Evolutionary conservation across 92 coral and sea anemone species (phyloP).

Genomic region (Phenganax subtilis): DNA sequence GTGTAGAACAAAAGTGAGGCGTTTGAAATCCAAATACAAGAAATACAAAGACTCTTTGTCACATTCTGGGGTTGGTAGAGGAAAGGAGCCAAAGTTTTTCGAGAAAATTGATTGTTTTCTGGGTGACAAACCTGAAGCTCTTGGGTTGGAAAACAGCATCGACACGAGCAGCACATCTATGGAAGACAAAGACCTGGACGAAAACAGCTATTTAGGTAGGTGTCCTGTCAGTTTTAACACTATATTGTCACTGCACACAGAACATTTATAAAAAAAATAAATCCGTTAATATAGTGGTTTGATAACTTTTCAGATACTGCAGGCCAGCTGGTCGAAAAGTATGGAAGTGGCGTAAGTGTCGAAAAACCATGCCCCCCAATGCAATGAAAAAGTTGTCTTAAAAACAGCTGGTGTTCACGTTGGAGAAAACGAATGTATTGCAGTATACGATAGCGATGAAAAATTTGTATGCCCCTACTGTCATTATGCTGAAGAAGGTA

Average conservation of each 20-base stretch:
- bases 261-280: too few species aligned
- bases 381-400: slow-evolving; percentile 10
- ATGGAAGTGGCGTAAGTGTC: slow-evolving; percentile 19
- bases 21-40: slow-evolving; percentile 21
- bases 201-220: too few species aligned
- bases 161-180: background rate
- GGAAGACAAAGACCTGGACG: too few species aligned
- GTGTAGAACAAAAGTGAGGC: slow-evolving; percentile 30
- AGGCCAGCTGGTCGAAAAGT: slow-evolving; percentile 11
- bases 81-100: slow-evolving; percentile 30
- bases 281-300: background rate
- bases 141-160: slow-evolving; percentile 22
- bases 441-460: slow-evolving; percentile 14
- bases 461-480: slow-evolving; percentile 21
- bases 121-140: slow-evolving; percentile 42
- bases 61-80: slow-evolving; percentile 22
- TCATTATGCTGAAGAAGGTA: slow-evolving; percentile 24
- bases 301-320: background rate
- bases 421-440: slow-evolving; percentile 10
- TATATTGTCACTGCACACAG: too few species aligned
- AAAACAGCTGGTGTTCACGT: slow-evolving; percentile 33
- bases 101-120: slow-evolving; percentile 29
- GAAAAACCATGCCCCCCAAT: slow-evolving; percentile 23
- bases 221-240: too few species aligned
- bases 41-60: slow-evolving; percentile 21